Percentiles rank a stretch among this genome's conserved stretches.
Evolutionary conservation across 2,113 vertebrate genomes (phyloP).

Genomic region (Cyanistes caeruleus): DNA sequence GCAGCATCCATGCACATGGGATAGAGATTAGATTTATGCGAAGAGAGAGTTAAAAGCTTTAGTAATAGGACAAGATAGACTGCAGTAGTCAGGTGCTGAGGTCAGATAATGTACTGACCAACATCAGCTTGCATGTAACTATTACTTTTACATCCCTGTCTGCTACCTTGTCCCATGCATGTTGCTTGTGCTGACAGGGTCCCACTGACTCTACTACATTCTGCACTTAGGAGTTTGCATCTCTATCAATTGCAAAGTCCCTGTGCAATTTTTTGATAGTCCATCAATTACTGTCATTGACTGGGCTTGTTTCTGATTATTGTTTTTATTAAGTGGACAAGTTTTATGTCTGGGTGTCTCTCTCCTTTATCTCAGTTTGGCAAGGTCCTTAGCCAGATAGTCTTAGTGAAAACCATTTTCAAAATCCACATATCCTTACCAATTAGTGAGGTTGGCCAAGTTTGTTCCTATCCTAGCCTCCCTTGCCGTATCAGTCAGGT

Average conservation of each 20-base stretch:
- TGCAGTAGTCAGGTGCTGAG: neutral
- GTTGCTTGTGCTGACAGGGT: neutral
- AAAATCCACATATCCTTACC: neutral
- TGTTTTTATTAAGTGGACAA: neutral
- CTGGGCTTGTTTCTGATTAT: neutral
- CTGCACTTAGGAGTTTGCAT: neutral
- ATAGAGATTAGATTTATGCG: neutral
- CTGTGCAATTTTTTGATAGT: neutral
- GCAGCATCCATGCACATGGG: rapidly evolving
- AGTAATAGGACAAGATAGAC: neutral
- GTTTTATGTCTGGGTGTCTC: neutral
- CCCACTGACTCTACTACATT: neutral
- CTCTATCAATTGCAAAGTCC: neutral
- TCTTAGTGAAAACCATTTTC: neutral
- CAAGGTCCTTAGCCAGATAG: neutral
- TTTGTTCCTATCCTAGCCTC: neutral
- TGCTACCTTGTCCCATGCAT: neutral
- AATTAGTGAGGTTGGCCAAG: neutral
- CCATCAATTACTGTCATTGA: neutral
- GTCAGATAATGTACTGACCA: neutral
- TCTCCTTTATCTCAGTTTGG: neutral
- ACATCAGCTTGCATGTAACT: rapidly evolving
- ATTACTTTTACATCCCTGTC: rapidly evolving
- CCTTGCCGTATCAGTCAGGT: neutral
- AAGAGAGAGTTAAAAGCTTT: neutral